phyloP scores from a whole-genome alignment of 2,113 vertebrate genomes.

The Mohoua ochrocephala region DNA sequence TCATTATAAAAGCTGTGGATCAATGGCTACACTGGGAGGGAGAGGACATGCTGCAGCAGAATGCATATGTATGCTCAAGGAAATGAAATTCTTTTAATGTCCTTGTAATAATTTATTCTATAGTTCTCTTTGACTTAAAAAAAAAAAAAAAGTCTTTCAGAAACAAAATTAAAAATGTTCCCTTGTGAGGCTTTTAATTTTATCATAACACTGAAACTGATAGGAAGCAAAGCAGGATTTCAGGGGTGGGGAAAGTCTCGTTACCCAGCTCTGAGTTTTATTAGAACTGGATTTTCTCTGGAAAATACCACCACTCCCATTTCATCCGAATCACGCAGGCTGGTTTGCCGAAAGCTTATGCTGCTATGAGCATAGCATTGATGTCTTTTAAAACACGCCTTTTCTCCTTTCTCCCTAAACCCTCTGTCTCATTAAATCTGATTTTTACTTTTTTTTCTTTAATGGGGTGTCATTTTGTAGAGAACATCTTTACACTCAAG shows the following conservation, averaged over 20 bases:
- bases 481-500: not conserved
- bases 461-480: not conserved
- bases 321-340: accelerated
- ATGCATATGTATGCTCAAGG: slow-evolving; percentile 71
- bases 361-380: not conserved
- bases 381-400: not conserved
- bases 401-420: not conserved
- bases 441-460: not conserved
- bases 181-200: not conserved
- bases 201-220: not conserved
- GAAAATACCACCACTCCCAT: not conserved
- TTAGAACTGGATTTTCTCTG: not conserved
- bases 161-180: slow-evolving; percentile 1
- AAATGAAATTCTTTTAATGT: slow-evolving; percentile 71
- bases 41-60: slow-evolving; percentile 67
- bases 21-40: slow-evolving; percentile 83
- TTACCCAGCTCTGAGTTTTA: not conserved
- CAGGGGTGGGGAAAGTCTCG: not conserved
- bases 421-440: not conserved
- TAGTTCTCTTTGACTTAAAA: slow-evolving; percentile 10
- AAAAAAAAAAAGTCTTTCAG: not conserved
- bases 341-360: not conserved
- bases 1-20: slow-evolving; percentile 85
- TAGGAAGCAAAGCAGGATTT: not conserved
- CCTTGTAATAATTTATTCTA: slow-evolving; percentile 63